Conservation (phyloP, 1,140 invertebrate genomes). For the Drosophila mojavensis region DNA sequence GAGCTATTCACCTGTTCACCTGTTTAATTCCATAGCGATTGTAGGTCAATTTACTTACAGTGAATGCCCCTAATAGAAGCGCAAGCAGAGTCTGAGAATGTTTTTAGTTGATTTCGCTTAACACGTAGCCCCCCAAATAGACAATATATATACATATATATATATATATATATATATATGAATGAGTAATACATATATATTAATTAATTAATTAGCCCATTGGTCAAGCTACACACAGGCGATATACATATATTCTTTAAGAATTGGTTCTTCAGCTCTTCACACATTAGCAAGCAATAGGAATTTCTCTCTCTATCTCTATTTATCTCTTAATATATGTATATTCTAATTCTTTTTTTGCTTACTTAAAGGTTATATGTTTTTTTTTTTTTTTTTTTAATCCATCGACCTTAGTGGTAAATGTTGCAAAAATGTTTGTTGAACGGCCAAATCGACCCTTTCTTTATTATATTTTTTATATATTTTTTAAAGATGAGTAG, state of each 20-base stretch:
- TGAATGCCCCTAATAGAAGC: neutral
- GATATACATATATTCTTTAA: neutral
- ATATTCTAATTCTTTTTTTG: neutral
- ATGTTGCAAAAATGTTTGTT: neutral
- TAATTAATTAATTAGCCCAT: no score
- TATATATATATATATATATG: neutral
- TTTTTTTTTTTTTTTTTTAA: neutral
- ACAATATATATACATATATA: neutral
- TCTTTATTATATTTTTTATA: neutral
- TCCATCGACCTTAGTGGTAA: neutral
- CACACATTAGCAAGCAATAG: no score
- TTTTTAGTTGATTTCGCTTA: neutral
- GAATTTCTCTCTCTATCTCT: neutral
- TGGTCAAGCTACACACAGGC: no score
- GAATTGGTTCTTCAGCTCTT: neutral
- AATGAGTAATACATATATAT: neutral
- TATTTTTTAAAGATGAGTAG: slow-evolving; percentile 1
- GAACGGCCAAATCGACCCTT: slow-evolving; percentile 1
- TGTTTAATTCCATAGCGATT: no score
- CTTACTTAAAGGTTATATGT: neutral
- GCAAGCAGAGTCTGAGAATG: neutral
- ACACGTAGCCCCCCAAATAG: neutral
- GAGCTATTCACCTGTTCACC: no score
- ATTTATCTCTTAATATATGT: no score
- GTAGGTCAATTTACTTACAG: neutral